Conservation (phyloP, 2,888 invertebrate genomes). For the Bhutanitis thaidina region DNA sequence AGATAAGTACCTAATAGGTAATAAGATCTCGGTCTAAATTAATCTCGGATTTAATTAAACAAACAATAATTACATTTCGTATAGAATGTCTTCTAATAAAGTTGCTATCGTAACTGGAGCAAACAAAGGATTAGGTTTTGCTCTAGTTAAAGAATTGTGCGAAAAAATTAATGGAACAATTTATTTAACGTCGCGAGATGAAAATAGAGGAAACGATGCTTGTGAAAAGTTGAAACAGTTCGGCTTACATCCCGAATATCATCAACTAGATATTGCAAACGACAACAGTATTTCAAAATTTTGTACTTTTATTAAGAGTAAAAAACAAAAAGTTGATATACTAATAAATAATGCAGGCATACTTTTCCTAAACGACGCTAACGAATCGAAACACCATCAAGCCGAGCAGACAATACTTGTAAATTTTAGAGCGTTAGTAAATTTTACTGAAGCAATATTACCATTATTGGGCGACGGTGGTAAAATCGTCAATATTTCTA, state of each 20-base stretch:
- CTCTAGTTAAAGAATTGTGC: constrained; percentile 83
- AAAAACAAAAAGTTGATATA: constrained; percentile 83
- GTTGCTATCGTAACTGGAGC: constrained; percentile 82
- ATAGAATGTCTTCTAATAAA: constrained; percentile 40
- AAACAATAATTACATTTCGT: neutral
- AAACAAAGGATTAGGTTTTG: constrained; percentile 86
- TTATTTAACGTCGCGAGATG: constrained; percentile 84
- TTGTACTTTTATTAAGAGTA: constrained; percentile 70
- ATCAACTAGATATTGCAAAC: constrained; percentile 85
- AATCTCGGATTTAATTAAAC: neutral
- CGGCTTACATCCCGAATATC: constrained; percentile 75
- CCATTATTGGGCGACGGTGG: constrained; percentile 83
- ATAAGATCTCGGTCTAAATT: neutral
- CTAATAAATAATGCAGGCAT: constrained; percentile 87
- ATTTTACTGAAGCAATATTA: constrained; percentile 81
- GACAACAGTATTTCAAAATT: constrained; percentile 78
- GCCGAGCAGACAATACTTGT: constrained; percentile 55
- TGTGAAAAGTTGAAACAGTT: constrained; percentile 75
- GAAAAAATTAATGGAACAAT: constrained; percentile 83
- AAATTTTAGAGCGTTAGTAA: constrained; percentile 56
- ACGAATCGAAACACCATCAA: constrained; percentile 49
- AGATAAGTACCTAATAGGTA: too few species aligned
- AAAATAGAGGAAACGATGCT: constrained; percentile 76
- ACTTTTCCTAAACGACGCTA: constrained; percentile 54
- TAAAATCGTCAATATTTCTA: constrained; percentile 87